Conservation (phyloP, 2,113 vertebrate species). For the Tympanuchus pallidicinctus region DNA sequence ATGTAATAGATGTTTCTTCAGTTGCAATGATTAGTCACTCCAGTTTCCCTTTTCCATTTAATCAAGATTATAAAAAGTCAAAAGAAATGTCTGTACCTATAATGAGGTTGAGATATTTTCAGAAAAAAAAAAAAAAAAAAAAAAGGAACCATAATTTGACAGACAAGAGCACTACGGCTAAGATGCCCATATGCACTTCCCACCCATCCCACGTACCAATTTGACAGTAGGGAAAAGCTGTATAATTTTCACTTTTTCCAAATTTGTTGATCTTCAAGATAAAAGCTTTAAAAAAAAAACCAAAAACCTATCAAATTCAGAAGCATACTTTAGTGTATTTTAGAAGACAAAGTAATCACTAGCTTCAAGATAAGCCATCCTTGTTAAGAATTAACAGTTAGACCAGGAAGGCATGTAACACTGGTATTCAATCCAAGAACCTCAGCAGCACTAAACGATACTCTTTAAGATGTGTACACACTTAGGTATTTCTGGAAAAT, state of each 20-base stretch:
- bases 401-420: neutral
- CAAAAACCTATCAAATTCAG: neutral
- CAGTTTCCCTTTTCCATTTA: neutral
- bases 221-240: neutral
- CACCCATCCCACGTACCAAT: neutral
- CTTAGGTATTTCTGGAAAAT: neutral
- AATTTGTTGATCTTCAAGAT: neutral
- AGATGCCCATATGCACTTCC: neutral
- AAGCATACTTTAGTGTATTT: neutral
- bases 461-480: neutral
- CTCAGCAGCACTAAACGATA: neutral
- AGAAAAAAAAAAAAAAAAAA: neutral
- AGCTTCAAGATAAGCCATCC: neutral
- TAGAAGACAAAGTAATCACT: neutral
- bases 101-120: neutral
- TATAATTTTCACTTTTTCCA: neutral
- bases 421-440: neutral
- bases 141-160: neutral
- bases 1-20: neutral
- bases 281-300: neutral
- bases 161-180: neutral
- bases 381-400: neutral
- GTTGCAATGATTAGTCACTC: neutral
- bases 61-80: neutral
- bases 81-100: neutral